Base-by-base conservation (phyloP, 1,140 invertebrate genomes). In the Drosophila tristis region DNA sequence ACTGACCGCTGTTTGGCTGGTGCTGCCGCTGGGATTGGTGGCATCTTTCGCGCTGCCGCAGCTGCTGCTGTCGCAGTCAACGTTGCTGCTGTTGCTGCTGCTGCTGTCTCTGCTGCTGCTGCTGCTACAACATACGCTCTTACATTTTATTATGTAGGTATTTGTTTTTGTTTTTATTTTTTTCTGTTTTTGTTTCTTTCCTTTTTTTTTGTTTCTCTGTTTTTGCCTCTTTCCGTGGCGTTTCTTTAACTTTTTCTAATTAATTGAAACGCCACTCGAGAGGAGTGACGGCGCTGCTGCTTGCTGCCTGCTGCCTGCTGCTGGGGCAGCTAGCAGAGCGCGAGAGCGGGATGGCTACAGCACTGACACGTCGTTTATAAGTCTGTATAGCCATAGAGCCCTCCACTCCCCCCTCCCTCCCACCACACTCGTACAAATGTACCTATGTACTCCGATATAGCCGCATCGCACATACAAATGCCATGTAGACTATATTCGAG, bases 221-320 rank as follows among this genome's bases (percentile, higher is more conserved):
- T 39, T 35, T 39, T 49, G 44, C 50, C 50, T 59, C 35, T 35
- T 60, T 79, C 58, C 56, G 45, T 66, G 74, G 57, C 67, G 65
- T 90, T 90, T 89, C 80, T 90, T 86, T 87, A 87, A 87, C 82
- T 89, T 89, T 89, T 89, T 89, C 84, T 90, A 89, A 89, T 89
- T 89, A 89, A 89, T 89, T 89, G 84, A 89, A 87, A 89, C 85
- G 84, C 80, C 84, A 84, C 84, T 90, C 74, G 74, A 74, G 77
- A 73, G 76, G 55, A 86, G 80, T 75, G 80, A 85, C 75, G 66
- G 73, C 71, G 35, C 35, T 16, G 16, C 20, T 20, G 20, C 20
- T 2, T 20, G 20, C 20, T 20, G 20, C 20, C 20, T 39, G 35
- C 11, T 39, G 35, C 11, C 35, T 48, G 74, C 79, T 56, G 78